These are phyloP conservation scores for Zaprionus davidi DNA, from an alignment of 1,140 invertebrate genomes.

Conservation along the genomic window DNA sequence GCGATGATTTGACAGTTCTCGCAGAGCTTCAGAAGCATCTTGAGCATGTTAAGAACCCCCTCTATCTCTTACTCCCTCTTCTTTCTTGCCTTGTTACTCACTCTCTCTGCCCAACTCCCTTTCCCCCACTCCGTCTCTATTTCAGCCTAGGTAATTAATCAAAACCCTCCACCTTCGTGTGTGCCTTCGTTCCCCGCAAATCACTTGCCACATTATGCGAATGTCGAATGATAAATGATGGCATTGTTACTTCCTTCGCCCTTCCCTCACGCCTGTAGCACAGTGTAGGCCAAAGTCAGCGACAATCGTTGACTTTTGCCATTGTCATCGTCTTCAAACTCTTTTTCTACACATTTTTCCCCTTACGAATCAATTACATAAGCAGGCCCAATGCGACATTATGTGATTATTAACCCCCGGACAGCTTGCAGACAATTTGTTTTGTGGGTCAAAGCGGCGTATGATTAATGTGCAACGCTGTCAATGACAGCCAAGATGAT, in stretches of 20 bases:
- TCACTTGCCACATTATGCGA: slow-evolving; percentile 38
- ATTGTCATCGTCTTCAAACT: slow-evolving; percentile 43
- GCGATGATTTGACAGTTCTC: background rate
- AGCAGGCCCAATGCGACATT: slow-evolving; percentile 33
- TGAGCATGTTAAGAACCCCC: background rate
- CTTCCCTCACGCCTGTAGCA: background rate
- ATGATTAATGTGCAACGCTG: slow-evolving; percentile 71
- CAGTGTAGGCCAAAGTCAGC: slow-evolving; percentile 31
- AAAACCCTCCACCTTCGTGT: slow-evolving; percentile 9
- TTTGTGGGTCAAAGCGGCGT: slow-evolving; percentile 74
- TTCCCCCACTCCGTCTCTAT: background rate
- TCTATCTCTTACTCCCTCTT: background rate
- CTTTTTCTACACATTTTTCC: slow-evolving; percentile 46
- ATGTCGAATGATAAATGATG: slow-evolving; percentile 44
- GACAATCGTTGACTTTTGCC: slow-evolving; percentile 41
- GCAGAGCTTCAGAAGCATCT: slow-evolving; percentile 20
- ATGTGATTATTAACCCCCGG: slow-evolving; percentile 69
- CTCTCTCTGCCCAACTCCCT: background rate
- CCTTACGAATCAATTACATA: slow-evolving; percentile 73
- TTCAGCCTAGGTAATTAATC: slow-evolving; percentile 34
- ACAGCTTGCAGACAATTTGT: slow-evolving; percentile 71
- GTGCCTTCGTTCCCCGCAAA: background rate
- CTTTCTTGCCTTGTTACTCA: too few species aligned
- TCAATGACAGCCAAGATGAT: slow-evolving; percentile 19
- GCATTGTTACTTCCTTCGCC: slow-evolving; percentile 3